Base-by-base conservation (phyloP, 2,888 invertebrate genomes). In the Hedya salicella region DNA sequence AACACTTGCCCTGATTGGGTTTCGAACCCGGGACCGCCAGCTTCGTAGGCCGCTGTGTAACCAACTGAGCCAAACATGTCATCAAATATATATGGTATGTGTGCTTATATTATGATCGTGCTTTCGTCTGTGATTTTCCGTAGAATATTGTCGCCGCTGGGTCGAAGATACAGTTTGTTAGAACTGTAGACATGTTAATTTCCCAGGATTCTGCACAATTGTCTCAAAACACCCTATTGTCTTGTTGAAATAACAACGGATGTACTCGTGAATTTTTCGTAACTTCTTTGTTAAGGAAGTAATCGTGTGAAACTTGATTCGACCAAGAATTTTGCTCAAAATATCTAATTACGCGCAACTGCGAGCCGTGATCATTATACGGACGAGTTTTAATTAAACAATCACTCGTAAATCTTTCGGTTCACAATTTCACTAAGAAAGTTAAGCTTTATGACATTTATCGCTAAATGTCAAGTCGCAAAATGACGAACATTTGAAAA, bases 261-360 rank as follows among this genome's bases (percentile, higher is more conserved):
- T 88, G 86, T 86, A 78, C 75, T 78, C 80, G 78, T 80, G 82
- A 82, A 80, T 82, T 88, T 83, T 88, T 89, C 86, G 88, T 89
- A 88, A 89, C 83, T 83, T 85, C 87, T 85, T 89, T 89, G 87
- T 86, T 78, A 76, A 86, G 87, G 88, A 89, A 88, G 88, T 89
- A 85, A 87, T 87, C 81, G 88, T 90, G 91, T 82, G 90, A 91
- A 89, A 78, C 78, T 75, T 76, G 64, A 77, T 73, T 70, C 76
- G 78, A 72, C 73, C 71, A 71, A 69, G 78, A 79, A 79, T 78
- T 73, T 75, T 78, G 75, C 71, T 70, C 75, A 73, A 74, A 78
- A 74, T 74, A 75, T 77, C 72, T 78, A 74, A 75, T 76, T 74
- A 74, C 69, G 68, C 70, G 65, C 62, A 70, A 67, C 57, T 32